Evolutionary conservation across 1,140 invertebrate species (phyloP).

Genomic region (Cotesia glomerata): DNA sequence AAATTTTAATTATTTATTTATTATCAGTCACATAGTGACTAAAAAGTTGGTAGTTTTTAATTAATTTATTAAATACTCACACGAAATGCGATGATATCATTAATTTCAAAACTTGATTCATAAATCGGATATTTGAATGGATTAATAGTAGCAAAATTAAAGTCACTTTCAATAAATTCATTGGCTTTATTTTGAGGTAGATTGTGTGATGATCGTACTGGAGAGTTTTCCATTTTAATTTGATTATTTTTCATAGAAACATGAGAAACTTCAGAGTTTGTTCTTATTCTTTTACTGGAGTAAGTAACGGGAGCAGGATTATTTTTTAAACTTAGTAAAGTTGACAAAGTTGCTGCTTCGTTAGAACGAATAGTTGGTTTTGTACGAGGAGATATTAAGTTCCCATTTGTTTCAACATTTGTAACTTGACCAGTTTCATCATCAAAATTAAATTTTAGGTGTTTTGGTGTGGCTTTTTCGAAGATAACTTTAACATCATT

Average conservation of each 20-base stretch:
- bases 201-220: background rate
- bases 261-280: background rate
- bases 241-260: slow-evolving; percentile 1
- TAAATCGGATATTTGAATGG: slow-evolving; percentile 25
- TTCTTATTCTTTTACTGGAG: slow-evolving; percentile 29
- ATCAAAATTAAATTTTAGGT: slow-evolving; percentile 15
- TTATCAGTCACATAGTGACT: no score
- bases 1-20: no score
- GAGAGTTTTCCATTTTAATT: background rate
- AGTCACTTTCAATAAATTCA: background rate
- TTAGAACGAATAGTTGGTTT: slow-evolving; percentile 5
- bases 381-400: background rate
- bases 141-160: slow-evolving; percentile 19
- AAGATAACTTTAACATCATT: background rate
- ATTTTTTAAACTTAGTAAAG: slow-evolving; percentile 42
- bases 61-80: slow-evolving; percentile 34
- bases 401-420: background rate
- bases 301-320: slow-evolving; percentile 45
- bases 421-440: background rate
- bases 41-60: no score
- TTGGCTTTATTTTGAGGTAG: background rate
- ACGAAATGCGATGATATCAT: slow-evolving; percentile 45
- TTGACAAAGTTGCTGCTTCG: slow-evolving; percentile 23
- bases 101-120: slow-evolving; percentile 19
- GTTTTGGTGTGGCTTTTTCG: slow-evolving; percentile 13